Percentiles rank a stretch among this genome's conserved stretches.
Evolutionary conservation across 2,797 vertebrate species (phyloP).

Genomic region (Delichon dasypus): DNA sequence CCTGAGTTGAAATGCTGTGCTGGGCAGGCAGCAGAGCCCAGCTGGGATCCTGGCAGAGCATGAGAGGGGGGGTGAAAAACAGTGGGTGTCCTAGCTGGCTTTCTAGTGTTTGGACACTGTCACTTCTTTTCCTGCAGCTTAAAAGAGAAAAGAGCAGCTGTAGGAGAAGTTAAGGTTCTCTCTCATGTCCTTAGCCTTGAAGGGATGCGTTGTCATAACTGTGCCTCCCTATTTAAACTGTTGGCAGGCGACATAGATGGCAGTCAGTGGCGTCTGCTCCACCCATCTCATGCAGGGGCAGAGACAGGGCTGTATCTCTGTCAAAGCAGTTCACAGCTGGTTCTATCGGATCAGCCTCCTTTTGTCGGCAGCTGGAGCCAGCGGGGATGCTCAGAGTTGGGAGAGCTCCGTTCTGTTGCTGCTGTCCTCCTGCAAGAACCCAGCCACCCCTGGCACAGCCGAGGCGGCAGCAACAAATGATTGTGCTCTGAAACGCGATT

Average conservation of each 20-base stretch:
- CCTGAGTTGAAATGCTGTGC: background rate
- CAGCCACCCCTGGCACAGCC: background rate
- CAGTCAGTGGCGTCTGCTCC: fast-evolving
- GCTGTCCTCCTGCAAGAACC: background rate
- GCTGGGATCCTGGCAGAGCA: slow-evolving; percentile 12
- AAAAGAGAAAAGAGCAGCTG: background rate
- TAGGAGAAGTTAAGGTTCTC: background rate
- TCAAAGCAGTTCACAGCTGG: background rate
- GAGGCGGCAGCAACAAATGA: background rate
- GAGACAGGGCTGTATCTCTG: background rate
- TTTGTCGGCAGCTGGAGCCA: background rate
- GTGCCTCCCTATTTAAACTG: background rate
- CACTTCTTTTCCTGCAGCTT: background rate
- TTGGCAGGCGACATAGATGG: fast-evolving
- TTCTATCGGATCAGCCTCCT: background rate
- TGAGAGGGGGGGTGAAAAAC: background rate
- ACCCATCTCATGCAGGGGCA: background rate
- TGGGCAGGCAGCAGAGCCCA: background rate
- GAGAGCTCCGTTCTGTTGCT: background rate
- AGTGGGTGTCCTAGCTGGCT: background rate
- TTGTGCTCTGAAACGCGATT: background rate
- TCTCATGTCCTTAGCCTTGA: background rate
- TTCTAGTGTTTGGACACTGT: background rate
- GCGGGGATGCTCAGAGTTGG: background rate
- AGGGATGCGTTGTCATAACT: background rate